Base-by-base conservation (phyloP, 2,888 invertebrate species). In the Candidula unifasciata region DNA sequence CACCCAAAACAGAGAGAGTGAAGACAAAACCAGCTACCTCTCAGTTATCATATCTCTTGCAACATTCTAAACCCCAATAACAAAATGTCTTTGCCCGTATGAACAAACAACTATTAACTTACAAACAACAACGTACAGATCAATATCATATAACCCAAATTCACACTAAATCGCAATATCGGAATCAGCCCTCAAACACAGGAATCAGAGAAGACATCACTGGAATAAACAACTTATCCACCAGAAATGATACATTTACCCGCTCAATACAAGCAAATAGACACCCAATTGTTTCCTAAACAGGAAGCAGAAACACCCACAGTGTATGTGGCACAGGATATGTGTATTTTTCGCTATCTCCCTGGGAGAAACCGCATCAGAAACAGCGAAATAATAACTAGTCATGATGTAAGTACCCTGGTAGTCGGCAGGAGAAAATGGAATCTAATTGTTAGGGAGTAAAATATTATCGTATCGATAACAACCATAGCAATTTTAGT, bases 391-490 rank as follows among this genome's bases (percentile, higher is more conserved):
- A 13, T 78, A 78, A 78, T 78, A 21, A 24, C 60, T 8, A 35
- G 60, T 3, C 27, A 79, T 18, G 44, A 21, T 44, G 30, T 68
- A 68, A 79, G 66, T 79, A 79, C 21, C 0, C 18, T 30, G 21
- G 27, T 44, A 79, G 27, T 13, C 18, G 24, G 79, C 44, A 66
- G 35, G 68, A 66, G 79, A 44, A 44, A 44, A 79, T 79, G 66
- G 79, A 66, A 27, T 79, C 52, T 68, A 68, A 79, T 44, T 37
- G 79, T 79, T 27, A 30, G 27, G 30, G 68, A 79, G 66, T 79
- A 68, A 79, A 66, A 79, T 79, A 79, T 79, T 79, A 79, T 44
- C 44, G 79, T 79, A 79, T 79, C 52, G 66, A 44, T 79, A 68
- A 44, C 79, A 27, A 79, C 27, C 66, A 0, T 68, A 18, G 52